A percentile compares a stretch with the other conserved stretches of the same genome.
phyloP scores from a whole-genome alignment of 1,140 invertebrate genomes.

The Euura lappo region DNA sequence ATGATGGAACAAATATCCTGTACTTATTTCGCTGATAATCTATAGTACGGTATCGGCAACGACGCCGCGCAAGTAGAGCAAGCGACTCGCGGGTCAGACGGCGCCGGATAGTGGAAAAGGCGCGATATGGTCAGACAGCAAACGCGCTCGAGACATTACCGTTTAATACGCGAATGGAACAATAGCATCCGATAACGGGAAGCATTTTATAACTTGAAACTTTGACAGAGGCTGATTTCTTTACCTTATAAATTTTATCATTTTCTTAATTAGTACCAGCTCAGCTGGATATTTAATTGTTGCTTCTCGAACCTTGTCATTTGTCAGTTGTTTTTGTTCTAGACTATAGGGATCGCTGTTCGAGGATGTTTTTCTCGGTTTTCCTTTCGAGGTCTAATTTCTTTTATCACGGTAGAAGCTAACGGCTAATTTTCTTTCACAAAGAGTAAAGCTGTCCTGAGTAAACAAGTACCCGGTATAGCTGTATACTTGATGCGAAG shows the following conservation, averaged over 20 bases:
- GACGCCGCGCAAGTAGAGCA: too few relatives aligned
- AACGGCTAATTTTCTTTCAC: not conserved
- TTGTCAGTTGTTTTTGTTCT: not conserved
- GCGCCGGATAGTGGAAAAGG: not conserved
- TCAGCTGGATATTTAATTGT: not conserved
- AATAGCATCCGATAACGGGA: not conserved
- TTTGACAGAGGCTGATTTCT: not conserved
- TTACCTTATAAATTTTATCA: not conserved
- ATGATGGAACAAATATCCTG: too few relatives aligned
- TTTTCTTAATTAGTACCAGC: not conserved
- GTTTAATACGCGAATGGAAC: not conserved
- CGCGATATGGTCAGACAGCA: not conserved
- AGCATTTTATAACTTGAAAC: not conserved
- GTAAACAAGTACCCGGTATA: not conserved
- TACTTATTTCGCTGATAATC: not conserved
- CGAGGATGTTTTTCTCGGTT: not conserved
- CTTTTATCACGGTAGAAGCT: not conserved
- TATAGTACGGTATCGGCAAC: not conserved
- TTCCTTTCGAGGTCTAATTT: not conserved
- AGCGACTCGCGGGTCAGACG: too few relatives aligned
- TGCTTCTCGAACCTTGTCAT: not conserved
- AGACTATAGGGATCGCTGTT: not conserved
- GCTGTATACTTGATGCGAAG: not conserved
- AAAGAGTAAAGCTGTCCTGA: not conserved
- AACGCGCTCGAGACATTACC: not conserved